Conservation (phyloP, 1,140 invertebrate genomes). For the Holcopasites calliopsidis region DNA sequence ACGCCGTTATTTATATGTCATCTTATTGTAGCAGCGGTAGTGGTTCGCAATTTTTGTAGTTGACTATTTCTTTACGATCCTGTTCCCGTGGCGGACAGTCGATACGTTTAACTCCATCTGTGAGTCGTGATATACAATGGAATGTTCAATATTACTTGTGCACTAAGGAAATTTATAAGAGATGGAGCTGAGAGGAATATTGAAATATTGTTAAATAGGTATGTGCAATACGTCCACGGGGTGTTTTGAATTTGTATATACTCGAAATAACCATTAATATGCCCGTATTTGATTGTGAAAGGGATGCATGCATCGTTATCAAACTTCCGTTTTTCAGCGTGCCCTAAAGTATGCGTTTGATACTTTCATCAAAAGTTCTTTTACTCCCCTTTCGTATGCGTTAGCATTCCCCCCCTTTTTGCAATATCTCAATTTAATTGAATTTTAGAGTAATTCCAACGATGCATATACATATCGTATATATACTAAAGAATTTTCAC, state of each 20-base stretch:
- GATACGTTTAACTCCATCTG: constrained; percentile 58
- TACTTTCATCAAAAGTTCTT: constrained; percentile 10
- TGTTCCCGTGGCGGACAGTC: neutral
- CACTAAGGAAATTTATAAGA: constrained; percentile 63
- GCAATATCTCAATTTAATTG: constrained; percentile 7
- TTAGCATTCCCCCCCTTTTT: neutral
- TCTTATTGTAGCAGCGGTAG: no score
- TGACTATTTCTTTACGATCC: neutral
- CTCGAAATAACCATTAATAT: constrained; percentile 34
- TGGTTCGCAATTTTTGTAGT: neutral
- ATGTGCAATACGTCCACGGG: constrained; percentile 44
- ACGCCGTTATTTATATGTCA: no score
- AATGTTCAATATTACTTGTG: constrained; percentile 53
- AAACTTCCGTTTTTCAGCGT: constrained; percentile 33
- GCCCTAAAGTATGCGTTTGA: constrained; percentile 25
- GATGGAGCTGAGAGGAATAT: constrained; percentile 63
- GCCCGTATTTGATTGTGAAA: constrained; percentile 9
- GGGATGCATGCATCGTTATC: constrained; percentile 25
- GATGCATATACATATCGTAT: neutral
- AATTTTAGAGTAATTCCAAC: neutral
- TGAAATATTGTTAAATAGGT: constrained; percentile 61
- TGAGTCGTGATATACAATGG: constrained; percentile 52
- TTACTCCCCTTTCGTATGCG: constrained; percentile 3
- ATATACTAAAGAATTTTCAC: neutral
- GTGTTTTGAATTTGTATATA: constrained; percentile 49